phyloP scores from a whole-genome alignment of 2,888 invertebrate genomes.

The Xestia ashworthii region DNA sequence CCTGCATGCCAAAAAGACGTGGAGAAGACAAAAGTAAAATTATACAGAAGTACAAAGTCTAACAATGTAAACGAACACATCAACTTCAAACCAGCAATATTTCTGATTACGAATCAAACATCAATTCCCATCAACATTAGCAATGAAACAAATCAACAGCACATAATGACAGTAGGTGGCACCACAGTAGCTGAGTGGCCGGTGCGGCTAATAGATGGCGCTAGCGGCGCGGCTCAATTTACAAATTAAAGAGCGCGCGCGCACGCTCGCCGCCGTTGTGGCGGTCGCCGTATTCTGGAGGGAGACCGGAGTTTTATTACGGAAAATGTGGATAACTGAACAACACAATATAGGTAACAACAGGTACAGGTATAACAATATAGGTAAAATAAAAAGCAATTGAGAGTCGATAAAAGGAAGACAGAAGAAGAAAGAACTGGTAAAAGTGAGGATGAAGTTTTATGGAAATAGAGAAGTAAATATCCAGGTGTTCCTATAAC shows the following conservation, averaged over 20 bases:
- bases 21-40: not conserved
- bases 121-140: slow-evolving; percentile 57
- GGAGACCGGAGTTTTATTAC: not conserved
- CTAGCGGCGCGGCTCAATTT: slow-evolving; percentile 83
- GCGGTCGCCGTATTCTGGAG: slow-evolving; percentile 72
- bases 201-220: slow-evolving; percentile 84
- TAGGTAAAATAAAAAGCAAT: not conserved
- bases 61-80: not conserved
- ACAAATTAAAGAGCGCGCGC: slow-evolving; percentile 86
- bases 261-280: slow-evolving; percentile 73
- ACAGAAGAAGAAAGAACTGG: not conserved
- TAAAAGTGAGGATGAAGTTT: not conserved
- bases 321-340: not conserved
- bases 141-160: slow-evolving; percentile 53
- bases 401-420: not conserved
- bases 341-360: not conserved
- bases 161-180: slow-evolving; percentile 58
- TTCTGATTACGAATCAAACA: slow-evolving; percentile 37
- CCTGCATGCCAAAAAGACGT: not conserved
- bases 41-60: not conserved
- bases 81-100: not conserved
- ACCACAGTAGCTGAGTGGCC: slow-evolving; percentile 73
- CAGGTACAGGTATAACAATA: too few relatives aligned
- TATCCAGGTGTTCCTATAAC: not conserved
- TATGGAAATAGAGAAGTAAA: not conserved